These are phyloP conservation scores for Orthosia gracilis DNA, from an alignment of 2,888 invertebrate genomes.

Conservation along the genomic window DNA sequence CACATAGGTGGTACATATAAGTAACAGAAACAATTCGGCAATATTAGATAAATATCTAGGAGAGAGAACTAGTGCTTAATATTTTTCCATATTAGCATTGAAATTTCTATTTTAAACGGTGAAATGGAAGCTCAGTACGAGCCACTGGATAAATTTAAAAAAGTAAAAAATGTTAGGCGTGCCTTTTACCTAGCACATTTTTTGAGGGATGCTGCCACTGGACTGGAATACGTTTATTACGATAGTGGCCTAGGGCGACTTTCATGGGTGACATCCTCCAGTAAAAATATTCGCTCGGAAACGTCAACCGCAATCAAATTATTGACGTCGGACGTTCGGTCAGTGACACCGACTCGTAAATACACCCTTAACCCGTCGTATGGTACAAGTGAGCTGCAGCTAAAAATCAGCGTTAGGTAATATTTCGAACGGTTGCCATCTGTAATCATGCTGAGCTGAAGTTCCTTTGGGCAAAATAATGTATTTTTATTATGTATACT, in stretches of 20 bases:
- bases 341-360: conserved; percentile 1
- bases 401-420: neutral
- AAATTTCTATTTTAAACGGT: too few species aligned
- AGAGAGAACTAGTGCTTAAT: too few species aligned
- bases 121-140: neutral
- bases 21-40: too few species aligned
- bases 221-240: conserved; percentile 7
- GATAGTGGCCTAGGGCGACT: neutral
- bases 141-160: too few species aligned
- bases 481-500: too few species aligned
- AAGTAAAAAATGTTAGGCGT: neutral
- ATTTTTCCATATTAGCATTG: too few species aligned
- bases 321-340: conserved; percentile 11
- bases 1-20: too few species aligned
- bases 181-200: neutral
- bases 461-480: neutral
- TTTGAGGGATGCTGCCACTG: neutral
- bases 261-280: conserved; percentile 3
- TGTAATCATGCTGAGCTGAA: neutral
- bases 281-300: neutral
- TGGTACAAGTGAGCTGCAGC: neutral
- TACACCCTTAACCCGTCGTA: neutral
- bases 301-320: neutral
- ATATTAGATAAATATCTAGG: too few species aligned
- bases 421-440: neutral